These are phyloP conservation scores for Dryomyza anilis DNA, from an alignment of 2,888 invertebrate genomes.

Conservation along the genomic window DNA sequence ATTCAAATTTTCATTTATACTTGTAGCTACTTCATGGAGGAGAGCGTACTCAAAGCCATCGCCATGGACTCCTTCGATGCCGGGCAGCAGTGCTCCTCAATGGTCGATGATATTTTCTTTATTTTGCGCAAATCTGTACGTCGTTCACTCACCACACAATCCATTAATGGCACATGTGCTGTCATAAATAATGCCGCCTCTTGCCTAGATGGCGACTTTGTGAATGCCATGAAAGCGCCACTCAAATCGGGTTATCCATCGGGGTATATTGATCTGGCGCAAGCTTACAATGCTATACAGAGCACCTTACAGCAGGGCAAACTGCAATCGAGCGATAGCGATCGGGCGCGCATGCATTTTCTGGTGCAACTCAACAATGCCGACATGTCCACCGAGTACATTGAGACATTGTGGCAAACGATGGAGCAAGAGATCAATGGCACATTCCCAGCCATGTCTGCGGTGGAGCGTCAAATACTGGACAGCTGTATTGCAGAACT, in stretches of 20 bases:
- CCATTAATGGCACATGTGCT: constrained; percentile 94
- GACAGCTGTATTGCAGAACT: constrained; percentile 72
- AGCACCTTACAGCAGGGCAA: constrained; percentile 80
- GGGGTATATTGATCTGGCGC: constrained; percentile 76
- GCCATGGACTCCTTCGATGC: constrained; percentile 76
- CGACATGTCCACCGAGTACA: constrained; percentile 88
- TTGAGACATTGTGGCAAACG: constrained; percentile 81
- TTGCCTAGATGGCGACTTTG: constrained; percentile 84
- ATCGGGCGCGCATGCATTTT: constrained; percentile 77
- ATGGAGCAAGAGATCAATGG: constrained; percentile 74
- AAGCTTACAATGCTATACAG: constrained; percentile 84
- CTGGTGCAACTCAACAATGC: constrained; percentile 85
- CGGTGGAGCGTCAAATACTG: constrained; percentile 72
- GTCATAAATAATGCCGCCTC: constrained; percentile 92
- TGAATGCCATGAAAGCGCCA: constrained; percentile 73
- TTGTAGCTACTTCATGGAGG: constrained; percentile 84
- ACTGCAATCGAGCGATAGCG: constrained; percentile 77
- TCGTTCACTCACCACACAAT: constrained; percentile 87
- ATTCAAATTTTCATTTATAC: neutral
- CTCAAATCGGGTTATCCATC: constrained; percentile 78
- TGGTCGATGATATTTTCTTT: constrained; percentile 98
- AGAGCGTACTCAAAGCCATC: constrained; percentile 91
- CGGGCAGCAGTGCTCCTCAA: constrained; percentile 82
- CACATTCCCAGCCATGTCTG: constrained; percentile 67
- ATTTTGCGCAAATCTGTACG: constrained; percentile 95